Conservation (phyloP, 2,888 invertebrate genomes). For the Metacarcinus magister region DNA sequence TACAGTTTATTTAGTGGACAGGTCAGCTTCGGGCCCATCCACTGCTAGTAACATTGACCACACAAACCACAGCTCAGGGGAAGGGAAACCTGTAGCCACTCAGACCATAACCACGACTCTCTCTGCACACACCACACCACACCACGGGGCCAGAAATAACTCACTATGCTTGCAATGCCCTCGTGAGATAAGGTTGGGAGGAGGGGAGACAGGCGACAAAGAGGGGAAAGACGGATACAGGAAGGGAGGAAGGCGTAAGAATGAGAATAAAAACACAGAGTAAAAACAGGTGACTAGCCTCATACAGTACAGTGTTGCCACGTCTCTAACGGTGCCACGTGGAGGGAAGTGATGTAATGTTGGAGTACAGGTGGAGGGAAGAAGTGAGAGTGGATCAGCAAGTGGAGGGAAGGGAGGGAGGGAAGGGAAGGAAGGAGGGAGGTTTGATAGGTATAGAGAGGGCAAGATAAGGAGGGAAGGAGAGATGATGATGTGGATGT, state of each 20-base stretch:
- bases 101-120: neutral
- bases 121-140: neutral
- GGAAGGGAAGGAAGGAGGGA: neutral
- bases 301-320: neutral
- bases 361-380: neutral
- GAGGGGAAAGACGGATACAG: neutral
- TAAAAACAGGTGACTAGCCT: neutral
- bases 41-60: neutral
- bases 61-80: neutral
- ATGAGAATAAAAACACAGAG: neutral
- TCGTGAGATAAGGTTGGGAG: no score
- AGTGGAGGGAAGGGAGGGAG: neutral
- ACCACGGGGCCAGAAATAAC: no score
- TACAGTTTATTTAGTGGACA: no score
- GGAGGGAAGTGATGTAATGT: slow-evolving; percentile 5
- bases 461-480: neutral
- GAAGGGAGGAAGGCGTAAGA: neutral
- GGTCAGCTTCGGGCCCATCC: neutral
- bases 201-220: no score
- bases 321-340: neutral
- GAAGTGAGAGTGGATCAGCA: neutral
- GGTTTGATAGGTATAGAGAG: neutral
- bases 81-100: slow-evolving; percentile 8
- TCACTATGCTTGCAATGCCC: no score
- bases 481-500: neutral